phyloP scores from a whole-genome alignment of 2,888 invertebrate genomes.

The Suillia variegata region DNA sequence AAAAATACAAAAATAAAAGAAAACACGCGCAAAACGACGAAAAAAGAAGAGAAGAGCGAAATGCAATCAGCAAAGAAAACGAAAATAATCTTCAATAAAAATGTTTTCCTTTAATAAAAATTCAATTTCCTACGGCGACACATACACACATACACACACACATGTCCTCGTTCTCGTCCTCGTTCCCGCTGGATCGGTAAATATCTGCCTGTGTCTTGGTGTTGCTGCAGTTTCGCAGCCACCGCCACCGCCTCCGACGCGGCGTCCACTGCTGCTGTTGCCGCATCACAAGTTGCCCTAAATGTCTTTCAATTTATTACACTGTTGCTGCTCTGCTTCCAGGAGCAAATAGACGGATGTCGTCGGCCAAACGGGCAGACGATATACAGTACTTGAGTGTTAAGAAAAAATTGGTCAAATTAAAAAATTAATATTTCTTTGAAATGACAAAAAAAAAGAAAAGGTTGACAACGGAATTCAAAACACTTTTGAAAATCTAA shows the following conservation, averaged over 20 bases:
- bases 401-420: too few species aligned
- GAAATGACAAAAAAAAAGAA: too few species aligned
- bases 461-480: too few species aligned
- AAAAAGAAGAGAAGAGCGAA: neutral
- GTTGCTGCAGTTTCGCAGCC: conserved; percentile 4
- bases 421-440: too few species aligned
- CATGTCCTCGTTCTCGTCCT: conserved; percentile 31
- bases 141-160: too few species aligned
- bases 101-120: conserved; percentile 56
- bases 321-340: conserved; percentile 10
- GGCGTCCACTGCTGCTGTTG: too few species aligned
- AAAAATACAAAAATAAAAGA: neutral
- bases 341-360: neutral
- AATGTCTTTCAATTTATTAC: conserved; percentile 20
- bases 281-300: conserved; percentile 5
- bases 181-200: neutral
- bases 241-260: too few species aligned
- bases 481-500: too few species aligned
- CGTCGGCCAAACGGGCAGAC: too few species aligned
- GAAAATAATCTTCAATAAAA: conserved; percentile 53
- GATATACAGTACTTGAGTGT: too few species aligned
- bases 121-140: conserved; percentile 54
- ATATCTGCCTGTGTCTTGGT: too few species aligned
- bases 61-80: conserved; percentile 29
- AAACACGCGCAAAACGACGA: too few species aligned